phyloP scores from a whole-genome alignment of 2,113 vertebrate species.

The Neomonachus schauinslandi region DNA sequence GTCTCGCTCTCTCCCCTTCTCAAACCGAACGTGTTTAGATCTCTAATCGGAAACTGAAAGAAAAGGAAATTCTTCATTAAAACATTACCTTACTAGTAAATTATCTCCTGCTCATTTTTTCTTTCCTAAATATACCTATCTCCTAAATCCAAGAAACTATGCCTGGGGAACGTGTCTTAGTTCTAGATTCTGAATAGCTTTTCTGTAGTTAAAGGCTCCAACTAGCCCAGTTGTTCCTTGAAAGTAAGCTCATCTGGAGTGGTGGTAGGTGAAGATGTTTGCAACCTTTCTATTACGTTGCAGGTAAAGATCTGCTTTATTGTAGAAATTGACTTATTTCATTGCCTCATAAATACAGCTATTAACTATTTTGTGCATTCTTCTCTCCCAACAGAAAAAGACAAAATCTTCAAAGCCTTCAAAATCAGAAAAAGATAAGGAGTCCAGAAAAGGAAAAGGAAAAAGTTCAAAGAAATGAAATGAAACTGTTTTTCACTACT shows the following conservation, averaged over 20 bases:
- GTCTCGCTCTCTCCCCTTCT: background rate
- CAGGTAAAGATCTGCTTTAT: background rate
- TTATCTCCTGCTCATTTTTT: background rate
- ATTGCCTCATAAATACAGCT: background rate
- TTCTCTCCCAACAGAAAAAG: slow-evolving; percentile 90
- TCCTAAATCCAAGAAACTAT: slow-evolving; percentile 9
- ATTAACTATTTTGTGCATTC: slow-evolving; percentile 39
- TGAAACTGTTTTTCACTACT: slow-evolving; percentile 52
- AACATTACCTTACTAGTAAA: background rate
- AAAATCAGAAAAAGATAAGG: slow-evolving; percentile 89
- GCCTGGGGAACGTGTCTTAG: background rate
- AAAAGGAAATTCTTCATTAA: background rate
- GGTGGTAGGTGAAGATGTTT: background rate
- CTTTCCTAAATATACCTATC: background rate
- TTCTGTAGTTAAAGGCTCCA: background rate
- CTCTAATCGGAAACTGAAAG: background rate
- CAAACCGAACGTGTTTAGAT: background rate
- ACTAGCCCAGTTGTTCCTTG: background rate
- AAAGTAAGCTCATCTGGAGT: background rate
- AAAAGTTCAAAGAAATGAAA: slow-evolving; percentile 92
- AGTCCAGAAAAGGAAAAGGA: slow-evolving; percentile 90
- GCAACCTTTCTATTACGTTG: background rate
- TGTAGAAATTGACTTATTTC: background rate
- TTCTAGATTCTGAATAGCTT: slow-evolving; percentile 14
- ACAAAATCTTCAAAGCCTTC: slow-evolving; percentile 88